A percentile compares a stretch with the other conserved stretches of the same genome.
These are phyloP conservation scores for Trachelus tabidus DNA, from an alignment of 2,888 invertebrate species.

Conservation along the genomic window DNA sequence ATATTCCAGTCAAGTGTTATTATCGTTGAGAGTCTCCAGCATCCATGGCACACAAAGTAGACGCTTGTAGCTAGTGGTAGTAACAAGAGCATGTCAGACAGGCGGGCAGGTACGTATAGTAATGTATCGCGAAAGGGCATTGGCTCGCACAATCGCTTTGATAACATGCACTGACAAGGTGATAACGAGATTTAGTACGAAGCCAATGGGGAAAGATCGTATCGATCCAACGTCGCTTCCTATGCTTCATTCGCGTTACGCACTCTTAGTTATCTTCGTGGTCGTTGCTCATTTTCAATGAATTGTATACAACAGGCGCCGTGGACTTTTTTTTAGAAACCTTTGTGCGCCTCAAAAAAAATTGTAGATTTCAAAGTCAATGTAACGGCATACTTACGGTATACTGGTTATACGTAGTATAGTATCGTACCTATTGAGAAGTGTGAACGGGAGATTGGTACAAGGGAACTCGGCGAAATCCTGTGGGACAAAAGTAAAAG, in stretches of 20 bases:
- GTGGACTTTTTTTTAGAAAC: not conserved
- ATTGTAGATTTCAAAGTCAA: not conserved
- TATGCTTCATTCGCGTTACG: not conserved
- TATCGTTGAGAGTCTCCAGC: not conserved
- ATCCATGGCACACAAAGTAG: not conserved
- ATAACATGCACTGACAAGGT: conserved; percentile 46
- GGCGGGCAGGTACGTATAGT: conserved; percentile 37
- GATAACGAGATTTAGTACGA: conserved; percentile 44
- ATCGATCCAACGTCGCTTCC: not conserved
- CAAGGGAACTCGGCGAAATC: not conserved
- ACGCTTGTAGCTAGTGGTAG: not conserved
- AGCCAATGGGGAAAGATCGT: not conserved
- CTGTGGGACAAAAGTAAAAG: not conserved
- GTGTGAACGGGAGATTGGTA: not conserved
- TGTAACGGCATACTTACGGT: too few relatives aligned
- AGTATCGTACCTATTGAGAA: not conserved
- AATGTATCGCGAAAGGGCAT: conserved; percentile 49
- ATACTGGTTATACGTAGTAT: not conserved
- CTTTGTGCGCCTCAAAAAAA: not conserved
- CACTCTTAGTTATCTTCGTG: not conserved
- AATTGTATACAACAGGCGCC: too few relatives aligned
- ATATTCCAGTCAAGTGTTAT: not conserved
- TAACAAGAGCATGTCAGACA: conserved; percentile 38
- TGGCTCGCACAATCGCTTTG: conserved; percentile 43
- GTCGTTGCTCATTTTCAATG: not conserved